Conservation (phyloP, 2,113 vertebrate genomes). For the Rissa tridactyla region DNA sequence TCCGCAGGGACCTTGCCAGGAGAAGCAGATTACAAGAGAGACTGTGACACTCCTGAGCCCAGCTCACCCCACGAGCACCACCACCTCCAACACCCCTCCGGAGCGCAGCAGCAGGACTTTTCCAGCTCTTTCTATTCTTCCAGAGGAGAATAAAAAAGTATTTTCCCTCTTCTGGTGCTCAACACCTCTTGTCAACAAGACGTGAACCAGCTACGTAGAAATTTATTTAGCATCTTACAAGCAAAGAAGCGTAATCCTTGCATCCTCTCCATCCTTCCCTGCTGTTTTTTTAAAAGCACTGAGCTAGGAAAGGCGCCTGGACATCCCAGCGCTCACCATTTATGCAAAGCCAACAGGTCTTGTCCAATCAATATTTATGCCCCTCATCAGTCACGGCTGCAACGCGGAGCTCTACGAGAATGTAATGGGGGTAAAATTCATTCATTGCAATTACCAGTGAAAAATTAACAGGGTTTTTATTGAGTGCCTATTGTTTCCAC, state of each 20-base stretch:
- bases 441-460: constrained; percentile 42
- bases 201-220: neutral
- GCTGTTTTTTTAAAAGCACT: neutral
- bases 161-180: neutral
- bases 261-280: neutral
- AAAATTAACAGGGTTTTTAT: constrained; percentile 13
- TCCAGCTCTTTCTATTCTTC: neutral
- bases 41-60: neutral
- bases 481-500: constrained; percentile 12
- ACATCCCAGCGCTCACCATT: neutral
- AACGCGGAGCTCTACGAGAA: constrained; percentile 13
- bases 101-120: neutral
- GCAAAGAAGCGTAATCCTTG: neutral
- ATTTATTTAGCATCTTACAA: constrained; percentile 2
- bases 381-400: constrained; percentile 39
- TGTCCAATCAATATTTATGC: constrained; percentile 64
- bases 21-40: neutral
- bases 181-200: neutral
- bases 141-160: neutral
- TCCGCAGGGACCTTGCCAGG: neutral
- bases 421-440: constrained; percentile 23
- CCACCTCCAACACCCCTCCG: neutral
- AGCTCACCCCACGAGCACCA: neutral
- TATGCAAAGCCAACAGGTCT: constrained; percentile 29
- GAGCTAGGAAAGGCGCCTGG: neutral